Evolutionary conservation across 2,797 vertebrate genomes (phyloP), one percentile per base, ranked within the genome.

Genomic region (Cyclopterus lumpus): DNA sequence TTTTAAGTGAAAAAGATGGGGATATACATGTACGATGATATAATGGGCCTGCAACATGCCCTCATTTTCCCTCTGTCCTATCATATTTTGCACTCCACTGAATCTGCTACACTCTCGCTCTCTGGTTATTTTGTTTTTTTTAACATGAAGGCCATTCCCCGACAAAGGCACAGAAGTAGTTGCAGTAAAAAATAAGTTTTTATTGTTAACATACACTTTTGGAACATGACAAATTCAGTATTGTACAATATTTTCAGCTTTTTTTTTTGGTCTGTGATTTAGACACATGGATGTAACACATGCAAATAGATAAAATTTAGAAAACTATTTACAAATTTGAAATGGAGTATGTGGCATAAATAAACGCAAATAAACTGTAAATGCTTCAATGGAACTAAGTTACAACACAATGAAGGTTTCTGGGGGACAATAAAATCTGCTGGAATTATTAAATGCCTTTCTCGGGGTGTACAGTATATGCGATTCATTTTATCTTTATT

Each of bases 1-100:
- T 67, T 8, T 22, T 2, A 20, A 46, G 22, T 4, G 3, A 38
- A 51, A 34, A n/a, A 14, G 28, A 34, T 3, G 0, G 1, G 32
- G 22, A 53, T 36, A 22, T 53, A 24, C 14, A 46, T 42, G 24
- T 53, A n/a, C 16, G 40, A 1, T 53, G 20, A 78, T 62, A 26
- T 66, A 65, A 80, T 59, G 49, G 4, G 51, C 64, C 46, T 24
- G 28, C 1, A n/a, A 0, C 69, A 58, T 70, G 73, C 64, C 67
- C 81, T 76, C 8, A 51, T 80, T n/a, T 86, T 71, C 49, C 18
- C 48, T 51, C 71, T 53, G 42, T 60, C 65, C 65, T 51, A 24
- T 60, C 20, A 32, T 15, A 66, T 74, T 78, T 80, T 54, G 1
- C 75, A 42, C 71, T 61, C 73, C 68, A 63, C 16, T 74, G 46